Evolutionary conservation across 2,113 vertebrate genomes (phyloP).

Genomic region (Hiodon tergisus): DNA sequence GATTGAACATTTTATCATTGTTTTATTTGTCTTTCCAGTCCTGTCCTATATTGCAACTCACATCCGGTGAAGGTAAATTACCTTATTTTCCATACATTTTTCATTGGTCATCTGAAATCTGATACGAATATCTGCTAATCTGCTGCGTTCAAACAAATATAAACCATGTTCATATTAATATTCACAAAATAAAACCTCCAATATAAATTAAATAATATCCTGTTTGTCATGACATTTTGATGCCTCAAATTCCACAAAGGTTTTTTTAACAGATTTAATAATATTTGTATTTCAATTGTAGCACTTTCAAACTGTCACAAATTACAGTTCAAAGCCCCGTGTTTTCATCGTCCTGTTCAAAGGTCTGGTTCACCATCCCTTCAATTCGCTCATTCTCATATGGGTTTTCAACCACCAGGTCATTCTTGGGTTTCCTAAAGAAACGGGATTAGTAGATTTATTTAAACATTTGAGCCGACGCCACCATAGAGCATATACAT

Average conservation of each 20-base stretch:
- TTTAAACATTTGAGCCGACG: neutral
- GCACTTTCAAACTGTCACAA: neutral
- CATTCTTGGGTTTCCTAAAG: slow-evolving; percentile 38
- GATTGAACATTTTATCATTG: neutral
- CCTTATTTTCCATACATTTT: neutral
- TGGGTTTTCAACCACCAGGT: slow-evolving; percentile 44
- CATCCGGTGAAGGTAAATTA: neutral
- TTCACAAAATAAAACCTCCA: neutral
- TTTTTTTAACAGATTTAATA: neutral
- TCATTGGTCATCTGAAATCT: neutral
- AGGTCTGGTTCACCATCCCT: slow-evolving; percentile 52
- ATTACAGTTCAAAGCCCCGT: slow-evolving; percentile 53
- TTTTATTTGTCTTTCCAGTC: neutral
- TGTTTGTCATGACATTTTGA: too few relatives aligned
- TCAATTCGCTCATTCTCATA: slow-evolving; percentile 31
- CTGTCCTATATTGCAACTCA: neutral
- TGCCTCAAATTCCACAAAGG: too few relatives aligned
- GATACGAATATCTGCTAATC: neutral
- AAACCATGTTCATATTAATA: too few relatives aligned
- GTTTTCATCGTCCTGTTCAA: slow-evolving; percentile 44
- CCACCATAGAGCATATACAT: neutral
- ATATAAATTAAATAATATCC: too few relatives aligned
- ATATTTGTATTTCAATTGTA: neutral
- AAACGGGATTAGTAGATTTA: slow-evolving; percentile 14
- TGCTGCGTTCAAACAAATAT: too few relatives aligned